phyloP scores from a whole-genome alignment of 2,888 invertebrate species.

The Aleiodes alternator region DNA sequence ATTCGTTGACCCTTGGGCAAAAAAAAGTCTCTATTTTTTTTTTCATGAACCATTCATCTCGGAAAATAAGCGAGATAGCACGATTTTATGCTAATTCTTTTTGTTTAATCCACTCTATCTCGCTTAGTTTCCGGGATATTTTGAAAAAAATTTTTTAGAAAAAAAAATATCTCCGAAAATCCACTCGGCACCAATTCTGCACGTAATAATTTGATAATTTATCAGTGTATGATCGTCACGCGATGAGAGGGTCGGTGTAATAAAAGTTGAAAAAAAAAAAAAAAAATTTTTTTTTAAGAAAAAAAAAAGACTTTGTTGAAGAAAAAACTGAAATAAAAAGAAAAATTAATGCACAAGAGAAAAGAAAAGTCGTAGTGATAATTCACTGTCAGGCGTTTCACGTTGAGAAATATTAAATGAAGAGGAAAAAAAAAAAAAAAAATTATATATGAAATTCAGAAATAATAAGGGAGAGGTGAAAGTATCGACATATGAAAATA shows the following conservation, averaged over 20 bases:
- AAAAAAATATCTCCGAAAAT: not conserved
- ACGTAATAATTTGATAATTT: slow-evolving; percentile 45
- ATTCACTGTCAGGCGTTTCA: slow-evolving; percentile 48
- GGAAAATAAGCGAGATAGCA: no score
- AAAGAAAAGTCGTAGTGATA: slow-evolving; percentile 40
- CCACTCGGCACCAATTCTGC: not conserved
- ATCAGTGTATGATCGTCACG: slow-evolving; percentile 50
- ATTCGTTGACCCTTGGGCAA: slow-evolving; percentile 9
- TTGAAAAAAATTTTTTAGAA: not conserved
- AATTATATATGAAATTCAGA: not conserved
- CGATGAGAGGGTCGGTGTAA: slow-evolving; percentile 44
- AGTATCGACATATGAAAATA: slow-evolving; percentile 51
- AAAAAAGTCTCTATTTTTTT: slow-evolving; percentile 25
- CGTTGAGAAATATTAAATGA: slow-evolving; percentile 31
- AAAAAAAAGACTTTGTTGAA: not conserved
- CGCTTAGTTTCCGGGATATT: no score
- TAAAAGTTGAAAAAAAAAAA: slow-evolving; percentile 46
- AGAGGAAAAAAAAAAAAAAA: not conserved
- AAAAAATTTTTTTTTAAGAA: slow-evolving; percentile 22
- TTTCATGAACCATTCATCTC: not conserved
- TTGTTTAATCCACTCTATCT: not conserved
- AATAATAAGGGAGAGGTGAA: slow-evolving; percentile 27
- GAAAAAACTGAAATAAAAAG: slow-evolving; percentile 15
- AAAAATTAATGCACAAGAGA: not conserved
- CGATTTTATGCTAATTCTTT: no score